A percentile compares a stretch with the other conserved stretches of the same genome.
These are phyloP conservation scores for Melipona bicolor DNA, from an alignment of 2,888 invertebrate species.

Conservation along the genomic window DNA sequence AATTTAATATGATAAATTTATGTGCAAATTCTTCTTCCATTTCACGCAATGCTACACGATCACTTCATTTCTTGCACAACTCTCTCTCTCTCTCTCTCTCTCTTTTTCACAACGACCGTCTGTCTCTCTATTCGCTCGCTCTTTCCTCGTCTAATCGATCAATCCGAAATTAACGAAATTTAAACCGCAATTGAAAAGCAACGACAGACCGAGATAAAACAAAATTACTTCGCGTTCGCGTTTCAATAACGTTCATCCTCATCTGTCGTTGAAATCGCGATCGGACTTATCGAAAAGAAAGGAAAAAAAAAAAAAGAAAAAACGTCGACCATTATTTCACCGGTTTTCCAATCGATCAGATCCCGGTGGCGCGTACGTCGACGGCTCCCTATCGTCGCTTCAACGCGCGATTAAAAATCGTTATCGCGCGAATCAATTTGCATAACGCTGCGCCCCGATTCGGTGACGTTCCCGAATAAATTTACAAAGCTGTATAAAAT, in stretches of 20 bases:
- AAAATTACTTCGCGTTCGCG: background rate
- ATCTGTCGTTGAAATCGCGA: slow-evolving; percentile 17
- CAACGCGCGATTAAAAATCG: slow-evolving; percentile 65
- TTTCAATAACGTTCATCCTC: background rate
- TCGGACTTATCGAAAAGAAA: background rate
- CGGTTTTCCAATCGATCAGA: slow-evolving; percentile 43
- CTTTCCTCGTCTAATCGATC: background rate
- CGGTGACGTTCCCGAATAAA: slow-evolving; percentile 61
- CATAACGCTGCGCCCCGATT: slow-evolving; percentile 46
- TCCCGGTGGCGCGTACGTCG: slow-evolving; percentile 26
- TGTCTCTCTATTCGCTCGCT: background rate
- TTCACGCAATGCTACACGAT: background rate
- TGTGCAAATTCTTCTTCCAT: background rate
- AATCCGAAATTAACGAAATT: background rate
- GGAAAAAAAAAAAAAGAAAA: background rate
- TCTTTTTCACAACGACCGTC: too few species aligned
- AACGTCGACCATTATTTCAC: slow-evolving; percentile 33
- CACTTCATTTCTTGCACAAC: background rate
- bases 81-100: background rate
- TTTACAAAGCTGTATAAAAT: slow-evolving; percentile 68
- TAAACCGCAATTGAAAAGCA: background rate
- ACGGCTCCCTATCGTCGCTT: slow-evolving; percentile 44
- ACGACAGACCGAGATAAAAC: background rate
- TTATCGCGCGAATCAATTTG: slow-evolving; percentile 52
- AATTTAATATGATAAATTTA: too few species aligned